phyloP scores from a whole-genome alignment of 1,140 invertebrate genomes.

The Drosophila melanica region DNA sequence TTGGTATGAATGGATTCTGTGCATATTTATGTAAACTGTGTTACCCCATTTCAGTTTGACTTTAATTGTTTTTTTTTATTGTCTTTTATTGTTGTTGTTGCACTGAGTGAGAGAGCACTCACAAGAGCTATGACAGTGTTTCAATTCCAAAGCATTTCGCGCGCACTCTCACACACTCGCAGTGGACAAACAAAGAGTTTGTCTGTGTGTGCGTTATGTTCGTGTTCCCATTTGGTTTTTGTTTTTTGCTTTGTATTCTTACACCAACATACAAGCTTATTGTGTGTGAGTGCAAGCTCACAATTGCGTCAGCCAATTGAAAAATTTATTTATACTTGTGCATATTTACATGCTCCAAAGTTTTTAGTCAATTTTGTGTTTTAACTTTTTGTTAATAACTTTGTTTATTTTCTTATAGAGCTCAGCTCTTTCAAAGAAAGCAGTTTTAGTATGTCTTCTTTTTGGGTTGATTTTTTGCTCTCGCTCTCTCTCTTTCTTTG shows the following conservation, averaged over 20 bases:
- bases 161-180: conserved; percentile 17
- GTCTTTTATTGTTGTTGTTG: conserved; percentile 9
- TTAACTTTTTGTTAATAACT: conserved; percentile 21
- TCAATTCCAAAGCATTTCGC: conserved; percentile 48
- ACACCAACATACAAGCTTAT: conserved; percentile 39
- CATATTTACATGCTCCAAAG: conserved; percentile 33
- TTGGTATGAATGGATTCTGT: background rate
- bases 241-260: conserved; percentile 55
- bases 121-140: conserved; percentile 52
- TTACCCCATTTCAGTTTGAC: conserved; percentile 26
- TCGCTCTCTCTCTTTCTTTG: conserved; percentile 14
- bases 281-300: conserved; percentile 50
- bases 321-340: conserved; percentile 43
- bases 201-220: conserved; percentile 48
- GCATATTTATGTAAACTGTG: conserved; percentile 22
- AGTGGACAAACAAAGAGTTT: conserved; percentile 67
- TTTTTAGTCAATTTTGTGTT: conserved; percentile 12
- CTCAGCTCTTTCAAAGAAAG: background rate
- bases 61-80: conserved; percentile 53
- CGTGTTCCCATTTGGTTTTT: conserved; percentile 71
- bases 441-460: background rate
- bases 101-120: conserved; percentile 13
- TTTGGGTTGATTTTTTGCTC: conserved; percentile 6
- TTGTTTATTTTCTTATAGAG: conserved; percentile 3
- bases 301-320: conserved; percentile 78